Evolutionary conservation across 2,797 vertebrate species (phyloP).

Genomic region (Petrocephalus sullivani): DNA sequence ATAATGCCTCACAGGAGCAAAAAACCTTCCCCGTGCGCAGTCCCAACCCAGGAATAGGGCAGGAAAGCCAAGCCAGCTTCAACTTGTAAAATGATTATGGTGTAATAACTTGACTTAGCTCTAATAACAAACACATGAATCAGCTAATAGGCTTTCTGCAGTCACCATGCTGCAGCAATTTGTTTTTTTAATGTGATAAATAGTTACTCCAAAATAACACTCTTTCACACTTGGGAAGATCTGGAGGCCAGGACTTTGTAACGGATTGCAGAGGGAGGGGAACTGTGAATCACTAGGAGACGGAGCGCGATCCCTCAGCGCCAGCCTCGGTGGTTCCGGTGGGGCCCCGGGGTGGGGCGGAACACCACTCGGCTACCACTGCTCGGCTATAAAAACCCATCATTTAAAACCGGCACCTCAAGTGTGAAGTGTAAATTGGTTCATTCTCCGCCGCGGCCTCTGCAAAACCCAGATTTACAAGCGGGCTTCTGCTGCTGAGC

Average conservation of each 20-base stretch:
- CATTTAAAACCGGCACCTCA: slow-evolving; percentile 19
- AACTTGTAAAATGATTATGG: slow-evolving; percentile 50
- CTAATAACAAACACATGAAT: slow-evolving; percentile 53
- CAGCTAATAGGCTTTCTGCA: slow-evolving; percentile 33
- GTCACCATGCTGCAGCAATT: slow-evolving; percentile 40
- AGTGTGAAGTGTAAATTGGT: slow-evolving; percentile 28
- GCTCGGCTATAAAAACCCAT: slow-evolving; percentile 21
- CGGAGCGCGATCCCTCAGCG: slow-evolving; percentile 32
- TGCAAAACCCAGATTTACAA: slow-evolving; percentile 24
- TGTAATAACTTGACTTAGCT: slow-evolving; percentile 52
- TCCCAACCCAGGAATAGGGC: slow-evolving; percentile 17
- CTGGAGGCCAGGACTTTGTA: slow-evolving; percentile 20
- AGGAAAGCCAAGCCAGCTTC: slow-evolving; percentile 29
- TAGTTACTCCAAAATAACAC: slow-evolving; percentile 38
- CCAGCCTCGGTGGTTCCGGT: slow-evolving; percentile 22
- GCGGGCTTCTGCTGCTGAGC: slow-evolving; percentile 14
- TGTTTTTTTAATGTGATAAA: slow-evolving; percentile 46
- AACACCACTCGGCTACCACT: slow-evolving; percentile 22
- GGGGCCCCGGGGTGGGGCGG: slow-evolving; percentile 17
- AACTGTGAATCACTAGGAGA: slow-evolving; percentile 34
- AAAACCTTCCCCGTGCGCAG: neutral
- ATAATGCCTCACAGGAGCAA: neutral
- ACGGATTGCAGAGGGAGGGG: slow-evolving; percentile 29
- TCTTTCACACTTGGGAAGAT: slow-evolving; percentile 14
- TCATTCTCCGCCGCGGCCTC: slow-evolving; percentile 24